Evolutionary conservation across 1,140 invertebrate genomes (phyloP), one percentile per base, ranked within the genome.

Genomic region (Bradysia coprophila): DNA sequence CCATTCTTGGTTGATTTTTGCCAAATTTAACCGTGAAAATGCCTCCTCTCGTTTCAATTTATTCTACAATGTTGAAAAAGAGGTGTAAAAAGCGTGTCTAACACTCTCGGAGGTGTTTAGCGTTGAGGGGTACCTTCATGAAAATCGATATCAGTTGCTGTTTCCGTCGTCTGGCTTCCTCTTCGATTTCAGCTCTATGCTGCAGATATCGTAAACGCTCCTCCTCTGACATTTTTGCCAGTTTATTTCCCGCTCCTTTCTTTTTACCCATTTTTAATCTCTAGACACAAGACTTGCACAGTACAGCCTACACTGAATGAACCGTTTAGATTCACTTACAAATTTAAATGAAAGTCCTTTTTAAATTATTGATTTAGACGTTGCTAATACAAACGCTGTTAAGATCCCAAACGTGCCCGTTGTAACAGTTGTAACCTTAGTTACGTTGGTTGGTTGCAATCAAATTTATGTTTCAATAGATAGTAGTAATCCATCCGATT

Each of bases 1-100:
- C 82, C 82, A 86, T 54, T 81, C 73, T 60, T 83, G 78, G 52
- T 86, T 84, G 16, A 87, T 78, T 63, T 87, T 87, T 0, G 81
- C 80, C 45, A 73, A 72, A 54, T 87, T 87, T 22, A 83, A 61
- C 42, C 80, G 71, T 1, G 76, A 68, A 57, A 81, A 85, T 5
- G 71, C 68, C 57, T 85, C 79, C 55, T 87, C 83, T 37, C 71
- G 74, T 56, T 77, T 79, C 5, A 86, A 59, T 68, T 86, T 86
- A 52, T 78, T 82, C 80, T 84, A 51, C 39, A 56, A 59, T 39
- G 44, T 46, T 49, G 42, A 32, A 38, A 43, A 40, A 11, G 5
- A 36, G 28, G n/a, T 31, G 8, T n/a, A 31, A 11, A 28, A 11
- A 34, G 33, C 11, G 10, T n/a, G n/a, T n/a, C n/a, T n/a, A n/a